phyloP scores from a whole-genome alignment of 2,113 vertebrate genomes.

The Zonotrichia leucophrys region DNA sequence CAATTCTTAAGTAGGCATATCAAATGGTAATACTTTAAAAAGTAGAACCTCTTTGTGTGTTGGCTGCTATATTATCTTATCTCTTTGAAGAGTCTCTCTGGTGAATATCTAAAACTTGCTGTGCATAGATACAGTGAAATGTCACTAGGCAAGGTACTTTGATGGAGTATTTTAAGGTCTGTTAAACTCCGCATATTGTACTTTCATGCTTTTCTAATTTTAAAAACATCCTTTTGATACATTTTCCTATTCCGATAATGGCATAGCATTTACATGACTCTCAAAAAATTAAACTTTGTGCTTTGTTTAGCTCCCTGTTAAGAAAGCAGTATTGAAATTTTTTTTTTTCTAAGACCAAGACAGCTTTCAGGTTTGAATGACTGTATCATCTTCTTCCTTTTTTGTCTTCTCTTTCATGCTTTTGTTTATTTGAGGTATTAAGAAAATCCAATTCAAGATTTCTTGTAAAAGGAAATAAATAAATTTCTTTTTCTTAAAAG shows the following conservation, averaged over 20 bases:
- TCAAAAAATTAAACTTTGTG: background rate
- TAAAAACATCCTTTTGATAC: constrained; percentile 10
- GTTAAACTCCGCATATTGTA: background rate
- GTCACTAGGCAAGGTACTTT: background rate
- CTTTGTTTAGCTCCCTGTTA: background rate
- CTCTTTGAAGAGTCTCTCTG: background rate
- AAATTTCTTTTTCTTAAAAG: background rate
- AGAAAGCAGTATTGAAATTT: background rate
- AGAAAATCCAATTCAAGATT: background rate
- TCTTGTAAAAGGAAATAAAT: background rate
- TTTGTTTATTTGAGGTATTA: background rate
- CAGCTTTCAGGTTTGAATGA: background rate
- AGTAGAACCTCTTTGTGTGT: background rate
- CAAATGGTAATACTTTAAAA: background rate
- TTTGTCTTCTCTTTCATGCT: background rate
- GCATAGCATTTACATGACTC: background rate
- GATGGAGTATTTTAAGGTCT: background rate
- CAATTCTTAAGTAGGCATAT: background rate
- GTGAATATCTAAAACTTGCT: background rate
- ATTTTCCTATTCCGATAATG: background rate
- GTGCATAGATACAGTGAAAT: background rate
- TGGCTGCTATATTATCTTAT: background rate
- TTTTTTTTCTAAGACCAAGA: background rate
- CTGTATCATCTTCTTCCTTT: background rate
- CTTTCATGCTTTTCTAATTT: background rate